Base-by-base conservation (phyloP, 1,140 invertebrate species). In the Lerema accius region DNA sequence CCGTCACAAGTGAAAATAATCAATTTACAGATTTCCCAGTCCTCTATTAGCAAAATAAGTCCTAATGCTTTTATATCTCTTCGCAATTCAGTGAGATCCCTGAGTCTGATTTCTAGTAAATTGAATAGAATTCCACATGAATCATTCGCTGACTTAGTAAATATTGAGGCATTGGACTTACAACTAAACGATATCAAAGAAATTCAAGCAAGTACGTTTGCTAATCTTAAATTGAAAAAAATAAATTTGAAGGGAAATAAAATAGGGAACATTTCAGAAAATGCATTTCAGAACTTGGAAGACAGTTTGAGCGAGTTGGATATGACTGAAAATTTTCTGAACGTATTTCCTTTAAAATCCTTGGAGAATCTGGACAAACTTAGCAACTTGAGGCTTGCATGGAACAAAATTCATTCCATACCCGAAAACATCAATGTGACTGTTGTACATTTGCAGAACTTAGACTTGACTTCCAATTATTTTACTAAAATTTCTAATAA, bases 381-480 rank as follows among this genome's bases (percentile, higher is more conserved):
- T 17, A 92, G 92, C 6, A 94, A 94, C 1, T 86, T 98, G 23
- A 93, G 95, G 56, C 89, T 98, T 4, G 95, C 96, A 0, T 97
- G 95, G 94, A 98, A 98, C 80, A 94, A 96, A 88, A 90, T 92
- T 55, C 73, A 80, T 69, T 84, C 91, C n/a, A 92, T 97, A 23
- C 94, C 94, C 0, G 92, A 94, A 66, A 94, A 96, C 73, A 93
- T 93, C n/a, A 94, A 95, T 76, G 94, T 95, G 0, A 92, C 93
- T 28, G 89, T 97, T 50, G 92, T 93, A 15, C 94, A 94, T 5
- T 85, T 98, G 37, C 86, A 94, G 40, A 95, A 95, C 69, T 92
- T 98, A 64, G 97, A 98, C 88, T 86, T 98, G 55, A 97, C 95
- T 84, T 97, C 95, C 10, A 98, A 98, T 88, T 94, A 94, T 80